Percentiles rank a stretch among this genome's conserved stretches.
These are phyloP conservation scores for Acridotheres tristis DNA, from an alignment of 2,797 vertebrate genomes.

Conservation along the genomic window DNA sequence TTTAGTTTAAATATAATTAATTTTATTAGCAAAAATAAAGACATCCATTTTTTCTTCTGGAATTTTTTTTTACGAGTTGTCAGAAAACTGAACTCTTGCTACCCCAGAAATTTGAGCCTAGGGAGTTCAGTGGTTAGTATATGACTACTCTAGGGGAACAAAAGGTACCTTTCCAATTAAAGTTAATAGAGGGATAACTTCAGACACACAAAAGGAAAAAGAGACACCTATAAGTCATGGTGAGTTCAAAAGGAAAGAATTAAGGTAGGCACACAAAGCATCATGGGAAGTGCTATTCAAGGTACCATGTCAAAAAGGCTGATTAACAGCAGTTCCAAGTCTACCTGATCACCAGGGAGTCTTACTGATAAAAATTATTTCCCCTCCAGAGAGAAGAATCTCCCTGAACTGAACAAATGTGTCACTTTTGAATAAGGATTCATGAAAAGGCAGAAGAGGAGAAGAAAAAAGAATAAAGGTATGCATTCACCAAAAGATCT, in stretches of 20 bases:
- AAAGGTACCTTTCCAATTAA: constrained; percentile 85
- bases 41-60: constrained; percentile 10
- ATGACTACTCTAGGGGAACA: constrained; percentile 76
- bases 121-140: constrained; percentile 77
- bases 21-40: constrained; percentile 48
- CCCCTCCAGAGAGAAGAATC: constrained; percentile 79
- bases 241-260: constrained; percentile 83
- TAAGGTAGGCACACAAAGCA: constrained; percentile 80
- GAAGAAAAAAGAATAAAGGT: constrained; percentile 72
- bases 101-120: constrained; percentile 75
- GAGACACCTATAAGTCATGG: constrained; percentile 81
- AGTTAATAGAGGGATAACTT: constrained; percentile 82
- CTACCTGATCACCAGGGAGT: constrained; percentile 83
- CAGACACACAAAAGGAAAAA: constrained; percentile 80
- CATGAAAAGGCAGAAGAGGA: constrained; percentile 71
- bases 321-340: constrained; percentile 82
- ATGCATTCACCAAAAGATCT: constrained; percentile 63
- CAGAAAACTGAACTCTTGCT: constrained; percentile 75
- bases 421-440: constrained; percentile 80
- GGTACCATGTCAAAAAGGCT: constrained; percentile 80
- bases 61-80: constrained; percentile 36
- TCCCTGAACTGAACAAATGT: constrained; percentile 79
- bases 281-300: constrained; percentile 84
- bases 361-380: constrained; percentile 83
- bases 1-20: constrained; percentile 18